Evolutionary conservation across 2,113 vertebrate genomes (phyloP).

Genomic region (Sinosuthora webbiana): DNA sequence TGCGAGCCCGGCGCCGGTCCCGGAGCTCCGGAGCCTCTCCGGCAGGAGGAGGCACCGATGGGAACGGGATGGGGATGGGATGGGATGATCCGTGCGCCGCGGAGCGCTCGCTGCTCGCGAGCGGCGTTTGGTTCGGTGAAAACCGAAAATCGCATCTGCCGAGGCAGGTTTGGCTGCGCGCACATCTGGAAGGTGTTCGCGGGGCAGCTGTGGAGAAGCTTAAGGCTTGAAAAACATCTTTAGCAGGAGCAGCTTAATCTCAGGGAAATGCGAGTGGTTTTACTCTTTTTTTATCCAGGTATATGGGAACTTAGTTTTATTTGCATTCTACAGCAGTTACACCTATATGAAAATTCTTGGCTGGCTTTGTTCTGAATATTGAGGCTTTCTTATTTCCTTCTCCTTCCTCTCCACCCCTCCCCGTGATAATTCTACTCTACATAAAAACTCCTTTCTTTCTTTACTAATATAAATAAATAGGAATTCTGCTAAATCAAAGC

Average conservation of each 20-base stretch:
- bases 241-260: not conserved
- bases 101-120: not conserved
- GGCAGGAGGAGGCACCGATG: not conserved
- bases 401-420: too few species aligned
- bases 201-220: not conserved
- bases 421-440: not conserved
- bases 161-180: not conserved
- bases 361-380: not conserved
- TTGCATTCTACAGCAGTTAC: not conserved
- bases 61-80: not conserved
- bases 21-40: not conserved
- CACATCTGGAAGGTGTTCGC: conserved; percentile 39
- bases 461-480: not conserved
- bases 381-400: not conserved
- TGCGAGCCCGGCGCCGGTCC: not conserved
- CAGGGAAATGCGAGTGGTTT: not conserved
- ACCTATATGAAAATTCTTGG: not conserved
- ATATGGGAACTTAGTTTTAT: not conserved
- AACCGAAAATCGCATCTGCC: not conserved
- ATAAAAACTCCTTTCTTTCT: not conserved
- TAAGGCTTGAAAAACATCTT: not conserved
- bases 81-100: not conserved
- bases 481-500: not conserved
- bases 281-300: not conserved
- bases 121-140: not conserved